Conservation (phyloP, 2,888 invertebrate genomes). For the Lysandra bellargus region DNA sequence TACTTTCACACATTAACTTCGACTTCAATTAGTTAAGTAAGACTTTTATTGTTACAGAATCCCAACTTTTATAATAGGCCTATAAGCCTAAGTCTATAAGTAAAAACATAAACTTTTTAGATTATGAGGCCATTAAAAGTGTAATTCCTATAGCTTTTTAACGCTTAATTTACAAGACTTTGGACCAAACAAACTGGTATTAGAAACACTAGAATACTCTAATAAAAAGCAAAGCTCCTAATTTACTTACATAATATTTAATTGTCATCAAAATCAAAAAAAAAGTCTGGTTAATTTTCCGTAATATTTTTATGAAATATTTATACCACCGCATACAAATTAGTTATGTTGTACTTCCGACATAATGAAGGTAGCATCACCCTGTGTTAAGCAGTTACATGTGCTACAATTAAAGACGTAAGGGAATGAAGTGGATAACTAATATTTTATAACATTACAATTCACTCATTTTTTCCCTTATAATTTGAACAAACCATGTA, state of each 20-base stretch:
- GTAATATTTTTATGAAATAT: background rate
- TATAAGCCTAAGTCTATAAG: background rate
- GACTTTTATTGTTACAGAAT: background rate
- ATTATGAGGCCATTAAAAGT: background rate
- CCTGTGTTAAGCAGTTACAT: too few species aligned
- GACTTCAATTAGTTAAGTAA: background rate
- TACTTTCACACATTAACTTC: background rate
- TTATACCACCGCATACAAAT: background rate
- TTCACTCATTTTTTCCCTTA: too few species aligned
- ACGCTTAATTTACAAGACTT: background rate
- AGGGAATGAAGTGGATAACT: too few species aligned
- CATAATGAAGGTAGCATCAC: background rate
- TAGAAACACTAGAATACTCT: background rate
- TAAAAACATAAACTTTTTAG: background rate
- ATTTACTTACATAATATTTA: background rate
- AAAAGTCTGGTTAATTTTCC: background rate
- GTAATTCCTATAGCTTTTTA: background rate
- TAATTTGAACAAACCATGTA: too few species aligned
- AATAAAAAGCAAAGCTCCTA: background rate
- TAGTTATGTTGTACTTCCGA: background rate
- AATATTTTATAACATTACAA: too few species aligned
- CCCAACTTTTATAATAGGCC: background rate
- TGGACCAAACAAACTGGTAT: background rate
- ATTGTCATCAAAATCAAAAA: background rate
- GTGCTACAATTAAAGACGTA: too few species aligned